Evolutionary conservation across 2,113 vertebrate genomes (phyloP).

Genomic region (Tragelaphus imberbis): DNA sequence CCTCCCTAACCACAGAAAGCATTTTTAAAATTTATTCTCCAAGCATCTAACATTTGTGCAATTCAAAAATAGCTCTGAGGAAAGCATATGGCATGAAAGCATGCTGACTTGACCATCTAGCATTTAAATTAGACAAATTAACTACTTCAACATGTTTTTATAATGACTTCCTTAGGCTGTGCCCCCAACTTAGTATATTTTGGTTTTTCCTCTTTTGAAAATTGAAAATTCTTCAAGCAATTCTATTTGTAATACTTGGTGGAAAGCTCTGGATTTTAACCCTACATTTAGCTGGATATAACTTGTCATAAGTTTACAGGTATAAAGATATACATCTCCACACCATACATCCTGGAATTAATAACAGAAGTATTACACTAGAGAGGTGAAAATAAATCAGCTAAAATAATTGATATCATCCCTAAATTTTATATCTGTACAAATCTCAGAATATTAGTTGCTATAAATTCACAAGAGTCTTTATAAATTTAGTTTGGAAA

Average conservation of each 20-base stretch:
- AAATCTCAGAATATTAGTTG: not conserved
- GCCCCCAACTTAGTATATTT: conserved; percentile 5
- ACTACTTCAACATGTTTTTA: conserved; percentile 1
- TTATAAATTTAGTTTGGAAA: not conserved
- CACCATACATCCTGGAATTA: not conserved
- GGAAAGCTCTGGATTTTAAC: not conserved
- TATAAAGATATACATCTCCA: not conserved
- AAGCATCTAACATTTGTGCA: conserved; percentile 42
- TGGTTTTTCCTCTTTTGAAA: conserved; percentile 3
- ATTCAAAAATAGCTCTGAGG: conserved; percentile 51
- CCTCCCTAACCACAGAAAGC: not conserved
- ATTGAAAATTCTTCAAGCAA: not conserved
- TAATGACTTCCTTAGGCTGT: not conserved
- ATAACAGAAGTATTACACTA: not conserved
- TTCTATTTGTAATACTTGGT: conserved; percentile 3
- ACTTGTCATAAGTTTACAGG: not conserved
- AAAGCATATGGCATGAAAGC: conserved; percentile 34
- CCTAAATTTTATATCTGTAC: not conserved
- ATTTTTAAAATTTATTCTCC: conserved; percentile 37
- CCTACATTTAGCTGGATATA: not conserved
- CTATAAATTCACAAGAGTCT: conserved; percentile 5
- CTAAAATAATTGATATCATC: not conserved
- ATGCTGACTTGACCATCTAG: conserved; percentile 18
- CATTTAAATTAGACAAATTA: conserved; percentile 33
- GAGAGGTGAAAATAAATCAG: not conserved